Base-by-base conservation (phyloP, 1,140 invertebrate species). In the Mycetomoellerius zeteki region DNA sequence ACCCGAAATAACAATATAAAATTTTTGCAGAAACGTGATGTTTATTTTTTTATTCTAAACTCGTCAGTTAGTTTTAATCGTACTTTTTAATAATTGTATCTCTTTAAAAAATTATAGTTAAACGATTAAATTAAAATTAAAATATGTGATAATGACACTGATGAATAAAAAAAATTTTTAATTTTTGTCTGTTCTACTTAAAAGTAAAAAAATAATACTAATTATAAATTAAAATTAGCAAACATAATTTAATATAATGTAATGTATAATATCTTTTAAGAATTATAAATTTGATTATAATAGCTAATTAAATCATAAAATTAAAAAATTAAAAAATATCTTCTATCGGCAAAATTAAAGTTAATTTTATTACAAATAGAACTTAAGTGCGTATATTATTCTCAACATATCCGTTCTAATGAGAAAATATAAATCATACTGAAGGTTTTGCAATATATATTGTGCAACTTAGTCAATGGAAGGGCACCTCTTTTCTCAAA, bases 11-110 rank as follows among this genome's bases (percentile, higher is more conserved):
- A 52, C 14, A 10, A 5, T 6, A 10, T 12, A 1, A 69, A 67
- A 80, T 21, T 67, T 47, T 65, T 52, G 7, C 2, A 21, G 0
- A 30, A 52, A 27, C 12, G n/a, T 67, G n/a, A 47, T 4, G 3
- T n/a, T n/a, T 27, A 3, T 14, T 33, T 7, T 14, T 33, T 21
- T 12, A 2, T 37, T 3, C 27, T 54, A 52, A 52, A 54, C 21
- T 43, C 43, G 14, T 30, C 16, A 71, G 7, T 52, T n/a, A 72
- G 47, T 52, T 72, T 72, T 72, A 50, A 52, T 12, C 21, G 3
- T 30, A 21, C 19, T 73, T 56, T 73, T 56, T 30, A 72, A 54
- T 56, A 73, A 73, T n/a, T 30, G 8, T 69, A 50, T 14, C 12
- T 52, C 30, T 72, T n/a, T 24, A 19, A 47, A 19, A 47, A 50